Evolutionary conservation across 1,140 invertebrate species (phyloP).

Genomic region (Limonius californicus): DNA sequence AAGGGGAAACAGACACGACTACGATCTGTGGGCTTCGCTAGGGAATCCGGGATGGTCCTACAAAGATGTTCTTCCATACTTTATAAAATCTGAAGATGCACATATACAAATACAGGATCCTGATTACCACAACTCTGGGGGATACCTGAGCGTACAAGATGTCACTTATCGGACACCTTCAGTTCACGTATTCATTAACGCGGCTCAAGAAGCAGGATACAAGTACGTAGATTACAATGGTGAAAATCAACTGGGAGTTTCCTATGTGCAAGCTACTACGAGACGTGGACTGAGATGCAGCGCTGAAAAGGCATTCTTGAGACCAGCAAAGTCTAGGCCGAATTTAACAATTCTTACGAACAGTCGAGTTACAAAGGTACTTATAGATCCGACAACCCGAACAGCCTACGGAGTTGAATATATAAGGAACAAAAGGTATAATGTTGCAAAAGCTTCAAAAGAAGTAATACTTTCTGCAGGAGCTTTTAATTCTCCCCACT

Average conservation of each 20-base stretch:
- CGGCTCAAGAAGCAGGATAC: slow-evolving; percentile 70
- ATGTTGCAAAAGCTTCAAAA: slow-evolving; percentile 53
- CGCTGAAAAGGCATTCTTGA: slow-evolving; percentile 82
- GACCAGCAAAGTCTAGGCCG: slow-evolving; percentile 70
- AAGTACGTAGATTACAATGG: slow-evolving; percentile 79
- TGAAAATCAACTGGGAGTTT: slow-evolving; percentile 81
- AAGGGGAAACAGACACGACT: slow-evolving; percentile 71
- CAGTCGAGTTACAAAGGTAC: slow-evolving; percentile 72
- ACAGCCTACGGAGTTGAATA: slow-evolving; percentile 63
- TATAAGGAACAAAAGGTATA: slow-evolving; percentile 47
- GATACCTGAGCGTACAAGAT: slow-evolving; percentile 43
- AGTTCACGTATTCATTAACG: slow-evolving; percentile 64
- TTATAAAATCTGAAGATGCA: slow-evolving; percentile 49
- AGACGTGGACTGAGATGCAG: slow-evolving; percentile 81
- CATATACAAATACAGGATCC: slow-evolving; percentile 38
- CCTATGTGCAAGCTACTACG: slow-evolving; percentile 79
- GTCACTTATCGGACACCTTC: slow-evolving; percentile 60
- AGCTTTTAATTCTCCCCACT: slow-evolving; percentile 72
- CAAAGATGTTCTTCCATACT: slow-evolving; percentile 66
- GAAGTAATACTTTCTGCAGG: slow-evolving; percentile 69
- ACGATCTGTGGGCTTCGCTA: slow-evolving; percentile 67
- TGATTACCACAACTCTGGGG: slow-evolving; percentile 54
- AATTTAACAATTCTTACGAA: slow-evolving; percentile 85
- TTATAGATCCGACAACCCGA: slow-evolving; percentile 68
- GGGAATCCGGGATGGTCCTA: slow-evolving; percentile 73